Evolutionary conservation across 1,140 invertebrate species (phyloP).

Genomic region (Panonychus citri): DNA sequence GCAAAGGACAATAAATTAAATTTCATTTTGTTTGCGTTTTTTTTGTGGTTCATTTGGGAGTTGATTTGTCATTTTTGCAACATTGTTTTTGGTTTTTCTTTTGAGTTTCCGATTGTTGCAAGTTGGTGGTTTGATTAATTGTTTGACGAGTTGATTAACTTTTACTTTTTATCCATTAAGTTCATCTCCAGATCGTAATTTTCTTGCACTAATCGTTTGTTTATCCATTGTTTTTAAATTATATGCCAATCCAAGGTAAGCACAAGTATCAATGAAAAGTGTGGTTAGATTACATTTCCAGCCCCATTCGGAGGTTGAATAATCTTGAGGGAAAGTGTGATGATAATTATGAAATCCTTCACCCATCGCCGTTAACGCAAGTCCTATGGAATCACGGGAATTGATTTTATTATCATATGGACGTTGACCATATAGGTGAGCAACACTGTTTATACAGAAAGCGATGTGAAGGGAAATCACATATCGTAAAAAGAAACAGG

Average conservation of each 20-base stretch:
- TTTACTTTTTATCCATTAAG: no score
- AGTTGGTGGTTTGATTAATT: no score
- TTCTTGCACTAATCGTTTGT: slow-evolving; percentile 20
- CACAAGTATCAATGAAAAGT: slow-evolving; percentile 36
- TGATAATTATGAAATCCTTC: slow-evolving; percentile 54
- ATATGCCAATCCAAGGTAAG: slow-evolving; percentile 46
- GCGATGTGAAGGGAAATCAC: slow-evolving; percentile 59
- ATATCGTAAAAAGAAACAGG: slow-evolving; percentile 59
- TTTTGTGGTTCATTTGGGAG: no score
- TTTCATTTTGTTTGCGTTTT: no score
- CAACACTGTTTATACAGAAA: slow-evolving; percentile 59
- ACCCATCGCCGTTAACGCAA: slow-evolving; percentile 28
- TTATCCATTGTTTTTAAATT: slow-evolving; percentile 56
- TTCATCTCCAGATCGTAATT: background rate
- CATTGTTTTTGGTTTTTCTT: no score
- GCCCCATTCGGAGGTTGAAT: slow-evolving; percentile 59
- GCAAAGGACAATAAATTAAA: no score
- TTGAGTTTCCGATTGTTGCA: no score
- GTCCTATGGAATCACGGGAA: slow-evolving; percentile 27
- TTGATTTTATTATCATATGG: slow-evolving; percentile 27
- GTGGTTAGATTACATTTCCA: slow-evolving; percentile 33
- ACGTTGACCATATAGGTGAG: slow-evolving; percentile 26
- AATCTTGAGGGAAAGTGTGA: slow-evolving; percentile 85
- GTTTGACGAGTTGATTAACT: no score
- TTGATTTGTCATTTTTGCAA: no score